Conservation (phyloP, 2,888 invertebrate genomes). For the Drosophila subsilvestris region DNA sequence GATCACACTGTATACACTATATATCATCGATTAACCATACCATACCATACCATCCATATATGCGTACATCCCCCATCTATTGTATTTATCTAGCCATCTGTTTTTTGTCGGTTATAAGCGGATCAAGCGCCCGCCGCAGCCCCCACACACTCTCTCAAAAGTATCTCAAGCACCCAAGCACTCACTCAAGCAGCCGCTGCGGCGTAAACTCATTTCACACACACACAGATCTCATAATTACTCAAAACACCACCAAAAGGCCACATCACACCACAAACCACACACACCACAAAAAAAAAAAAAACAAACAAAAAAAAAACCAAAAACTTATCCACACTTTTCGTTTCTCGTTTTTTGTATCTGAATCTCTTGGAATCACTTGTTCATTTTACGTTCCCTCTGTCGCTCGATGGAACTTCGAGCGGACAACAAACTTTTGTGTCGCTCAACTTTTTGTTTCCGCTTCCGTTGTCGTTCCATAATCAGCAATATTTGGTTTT, state of each 20-base stretch:
- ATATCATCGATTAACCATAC: constrained; percentile 32
- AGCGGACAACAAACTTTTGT: constrained; percentile 9
- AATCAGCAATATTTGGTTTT: constrained; percentile 55
- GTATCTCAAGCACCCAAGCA: constrained; percentile 60
- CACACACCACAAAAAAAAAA: constrained; percentile 8
- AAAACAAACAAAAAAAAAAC: constrained; percentile 5
- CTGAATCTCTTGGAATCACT: constrained; percentile 26
- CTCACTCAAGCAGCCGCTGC: neutral
- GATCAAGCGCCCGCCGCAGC: constrained; percentile 21
- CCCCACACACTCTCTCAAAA: constrained; percentile 52
- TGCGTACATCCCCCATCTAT: no score
- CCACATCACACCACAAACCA: constrained; percentile 6
- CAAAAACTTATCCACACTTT: constrained; percentile 41
- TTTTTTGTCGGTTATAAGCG: constrained; percentile 49
- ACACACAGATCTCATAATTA: constrained; percentile 30
- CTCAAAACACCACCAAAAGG: constrained; percentile 9
- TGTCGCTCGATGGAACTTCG: neutral
- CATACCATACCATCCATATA: constrained; percentile 26
- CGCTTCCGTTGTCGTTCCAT: constrained; percentile 41
- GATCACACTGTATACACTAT: constrained; percentile 14
- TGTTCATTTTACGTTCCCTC: constrained; percentile 3
- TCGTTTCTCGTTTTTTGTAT: neutral
- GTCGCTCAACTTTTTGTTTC: constrained; percentile 29
- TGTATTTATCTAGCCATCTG: constrained; percentile 25
- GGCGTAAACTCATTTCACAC: constrained; percentile 39